Conservation (phyloP, 2,888 invertebrate genomes). For the Gibbula magus region DNA sequence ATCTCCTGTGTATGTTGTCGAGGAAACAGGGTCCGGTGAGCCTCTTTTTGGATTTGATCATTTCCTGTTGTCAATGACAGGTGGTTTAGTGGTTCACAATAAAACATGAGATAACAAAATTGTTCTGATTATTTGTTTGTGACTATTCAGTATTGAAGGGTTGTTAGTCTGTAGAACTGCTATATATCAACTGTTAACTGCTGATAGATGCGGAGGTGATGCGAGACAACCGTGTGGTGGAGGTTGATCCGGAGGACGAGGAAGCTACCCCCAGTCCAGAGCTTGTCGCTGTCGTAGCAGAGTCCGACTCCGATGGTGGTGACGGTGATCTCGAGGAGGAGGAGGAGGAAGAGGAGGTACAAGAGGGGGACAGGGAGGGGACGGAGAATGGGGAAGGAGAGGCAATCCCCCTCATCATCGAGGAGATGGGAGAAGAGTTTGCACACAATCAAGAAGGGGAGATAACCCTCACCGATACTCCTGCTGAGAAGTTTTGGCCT, state of each 20-base stretch:
- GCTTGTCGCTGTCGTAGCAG: background rate
- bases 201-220: background rate
- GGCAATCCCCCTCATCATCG: constrained; percentile 32
- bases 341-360: constrained; percentile 30
- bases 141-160: background rate
- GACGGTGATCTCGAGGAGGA: constrained; percentile 18
- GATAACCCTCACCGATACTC: constrained; percentile 28
- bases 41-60: background rate
- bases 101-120: background rate
- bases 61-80: background rate
- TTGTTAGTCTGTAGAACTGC: background rate
- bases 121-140: background rate
- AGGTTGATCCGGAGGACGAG: constrained; percentile 30
- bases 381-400: constrained; percentile 34
- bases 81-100: too few species aligned
- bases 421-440: constrained; percentile 41
- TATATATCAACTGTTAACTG: background rate
- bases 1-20: background rate
- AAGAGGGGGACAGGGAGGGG: constrained; percentile 33
- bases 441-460: constrained; percentile 36
- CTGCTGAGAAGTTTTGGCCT: too few species aligned
- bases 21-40: background rate
- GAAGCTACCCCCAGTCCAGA: background rate
- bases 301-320: constrained; percentile 14
- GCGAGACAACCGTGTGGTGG: constrained; percentile 41